phyloP scores from a whole-genome alignment of 1,140 invertebrate species.

The Gerris buenoi region DNA sequence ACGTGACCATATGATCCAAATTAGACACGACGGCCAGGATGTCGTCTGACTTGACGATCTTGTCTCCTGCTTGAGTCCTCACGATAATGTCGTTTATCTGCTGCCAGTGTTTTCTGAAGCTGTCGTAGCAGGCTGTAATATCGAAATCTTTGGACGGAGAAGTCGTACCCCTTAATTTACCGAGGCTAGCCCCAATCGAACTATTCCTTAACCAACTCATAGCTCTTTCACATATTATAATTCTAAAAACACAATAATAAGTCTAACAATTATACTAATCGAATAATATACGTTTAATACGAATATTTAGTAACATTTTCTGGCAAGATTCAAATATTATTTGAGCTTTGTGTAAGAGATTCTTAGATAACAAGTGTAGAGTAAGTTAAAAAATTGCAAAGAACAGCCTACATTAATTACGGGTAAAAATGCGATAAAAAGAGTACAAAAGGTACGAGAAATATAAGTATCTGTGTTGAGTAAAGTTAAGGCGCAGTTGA shows the following conservation, averaged over 20 bases:
- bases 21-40: conserved; percentile 80
- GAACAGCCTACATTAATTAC: no score
- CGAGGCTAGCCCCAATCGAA: conserved; percentile 21
- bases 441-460: no score
- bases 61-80: conserved; percentile 42
- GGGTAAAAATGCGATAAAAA: no score
- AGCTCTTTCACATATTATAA: background rate
- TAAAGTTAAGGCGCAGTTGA: no score
- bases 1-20: conserved; percentile 75
- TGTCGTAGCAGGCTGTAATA: conserved; percentile 71
- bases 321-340: background rate
- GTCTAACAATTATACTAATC: no score
- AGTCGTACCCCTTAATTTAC: conserved; percentile 20
- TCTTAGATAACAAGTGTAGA: no score
- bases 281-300: no score
- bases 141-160: conserved; percentile 42
- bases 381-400: no score
- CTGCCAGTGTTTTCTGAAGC: conserved; percentile 89
- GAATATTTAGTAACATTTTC: no score
- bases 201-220: conserved; percentile 28
- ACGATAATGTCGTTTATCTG: conserved; percentile 72
- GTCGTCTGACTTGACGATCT: conserved; percentile 54
- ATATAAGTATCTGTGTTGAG: no score
- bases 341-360: background rate
- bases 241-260: no score